Base-by-base conservation (phyloP, 2,113 vertebrate genomes). In the Amia ocellicauda region DNA sequence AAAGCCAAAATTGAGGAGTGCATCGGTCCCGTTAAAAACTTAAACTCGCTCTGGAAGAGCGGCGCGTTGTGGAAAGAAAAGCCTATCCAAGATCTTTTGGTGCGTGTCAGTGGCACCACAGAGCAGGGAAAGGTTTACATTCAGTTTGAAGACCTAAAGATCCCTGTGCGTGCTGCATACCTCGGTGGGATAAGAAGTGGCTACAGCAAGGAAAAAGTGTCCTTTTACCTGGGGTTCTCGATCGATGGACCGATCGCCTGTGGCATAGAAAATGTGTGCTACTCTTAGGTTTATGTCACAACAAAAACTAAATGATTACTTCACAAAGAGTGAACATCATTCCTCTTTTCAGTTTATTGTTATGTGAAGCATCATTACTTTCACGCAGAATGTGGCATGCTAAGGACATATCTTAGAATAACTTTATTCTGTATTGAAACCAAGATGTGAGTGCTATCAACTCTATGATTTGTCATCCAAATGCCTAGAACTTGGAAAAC, bases 161-260 rank as follows among this genome's bases (percentile, higher is more conserved):
- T 83, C 3, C 74, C 4, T 1, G 80, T 85, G 0, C 76, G 67
- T 2, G 76, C 76, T 10, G 77, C 74, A 14, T 68, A 64, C 0
- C 0, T 76, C 19, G 69, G 40, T 17, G 59, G 64, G 8, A 64
- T 77, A 55, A 71, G 71, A 50, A 75, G 72, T 64, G 78, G 76
- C 4, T 64, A 47, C 3, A 85, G 83, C 36, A 80, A 64, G 36
- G 83, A 85, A 62, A 85, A 73, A 23, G 79, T 85, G 28, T 78
- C 80, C 7, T 85, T 85, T 66, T 83, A 75, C 40, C 0, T 85
- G 45, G 83, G 83, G 0, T 85, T 85, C 68, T 78, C 83, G 0
- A 77, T 85, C 57, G 62, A 82, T 31, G 79, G 83, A 42, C 80
- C 76, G 0, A 8, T 83, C 20, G 80, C 83, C 3, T 85, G 82